Percentiles rank a stretch among this genome's conserved stretches.
These are phyloP conservation scores for Koerneria pararmatus DNA, from an alignment of 2,888 invertebrate species.

Conservation along the genomic window DNA sequence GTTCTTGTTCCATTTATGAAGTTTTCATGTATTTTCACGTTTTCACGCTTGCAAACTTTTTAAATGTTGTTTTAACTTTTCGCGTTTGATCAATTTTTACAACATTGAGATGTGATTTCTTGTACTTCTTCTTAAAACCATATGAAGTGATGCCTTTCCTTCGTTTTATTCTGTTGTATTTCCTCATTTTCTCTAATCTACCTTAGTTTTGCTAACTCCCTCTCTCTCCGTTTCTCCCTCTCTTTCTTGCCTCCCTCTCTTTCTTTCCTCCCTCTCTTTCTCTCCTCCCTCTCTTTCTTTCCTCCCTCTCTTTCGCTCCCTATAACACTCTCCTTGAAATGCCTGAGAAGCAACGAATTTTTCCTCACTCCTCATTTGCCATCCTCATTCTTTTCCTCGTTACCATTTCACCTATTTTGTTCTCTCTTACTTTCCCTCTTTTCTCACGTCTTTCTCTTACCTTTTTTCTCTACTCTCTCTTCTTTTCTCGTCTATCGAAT, in stretches of 20 bases:
- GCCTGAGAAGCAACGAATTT: not conserved
- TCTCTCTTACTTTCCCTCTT: conserved; percentile 22
- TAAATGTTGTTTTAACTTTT: no score
- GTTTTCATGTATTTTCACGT: no score
- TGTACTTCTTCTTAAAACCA: no score
- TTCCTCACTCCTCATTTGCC: conserved; percentile 1
- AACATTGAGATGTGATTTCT: no score
- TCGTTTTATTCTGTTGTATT: no score
- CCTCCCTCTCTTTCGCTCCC: not conserved
- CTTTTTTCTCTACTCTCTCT: conserved; percentile 19
- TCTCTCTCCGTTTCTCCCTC: not conserved
- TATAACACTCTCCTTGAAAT: not conserved
- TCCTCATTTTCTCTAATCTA: no score
- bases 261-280: not conserved
- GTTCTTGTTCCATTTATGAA: no score
- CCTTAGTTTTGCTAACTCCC: not conserved
- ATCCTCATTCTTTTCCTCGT: conserved; percentile 9
- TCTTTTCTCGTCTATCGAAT: not conserved
- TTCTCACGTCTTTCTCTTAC: conserved; percentile 13
- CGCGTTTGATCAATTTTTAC: no score
- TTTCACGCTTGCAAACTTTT: no score
- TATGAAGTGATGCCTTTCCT: no score
- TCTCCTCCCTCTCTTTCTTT: not conserved
- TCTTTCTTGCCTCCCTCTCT: not conserved
- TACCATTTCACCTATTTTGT: not conserved